Conservation (phyloP, 1,140 invertebrate genomes). For the Aphelenchoides fujianensis region DNA sequence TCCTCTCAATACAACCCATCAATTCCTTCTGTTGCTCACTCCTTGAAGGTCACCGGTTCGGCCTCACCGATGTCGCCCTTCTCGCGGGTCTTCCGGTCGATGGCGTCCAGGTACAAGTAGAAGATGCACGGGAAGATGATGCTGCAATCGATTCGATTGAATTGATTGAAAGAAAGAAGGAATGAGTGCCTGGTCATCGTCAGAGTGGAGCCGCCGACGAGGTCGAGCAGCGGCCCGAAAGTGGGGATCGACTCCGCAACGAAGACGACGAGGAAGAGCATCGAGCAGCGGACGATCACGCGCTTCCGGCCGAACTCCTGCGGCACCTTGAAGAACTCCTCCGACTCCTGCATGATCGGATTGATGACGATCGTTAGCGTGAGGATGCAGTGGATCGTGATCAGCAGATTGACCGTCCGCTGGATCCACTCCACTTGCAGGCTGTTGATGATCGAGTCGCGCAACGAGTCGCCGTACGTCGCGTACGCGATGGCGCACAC, state of each 20-base stretch:
- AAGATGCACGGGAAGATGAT: conserved; percentile 63
- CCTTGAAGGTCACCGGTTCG: neutral
- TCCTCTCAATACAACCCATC: neutral
- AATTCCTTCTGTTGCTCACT: conserved; percentile 19
- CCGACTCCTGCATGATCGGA: conserved; percentile 59
- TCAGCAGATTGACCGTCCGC: conserved; percentile 57
- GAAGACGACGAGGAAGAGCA: conserved; percentile 73
- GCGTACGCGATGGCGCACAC: conserved; percentile 54
- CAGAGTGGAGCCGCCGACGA: conserved; percentile 81
- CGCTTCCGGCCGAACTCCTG: conserved; percentile 73
- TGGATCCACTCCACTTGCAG: conserved; percentile 57
- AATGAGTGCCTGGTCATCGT: no score
- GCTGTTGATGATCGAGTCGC: conserved; percentile 58
- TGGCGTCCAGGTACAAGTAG: conserved; percentile 50
- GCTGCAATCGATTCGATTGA: no score
- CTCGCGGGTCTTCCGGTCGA: conserved; percentile 21
- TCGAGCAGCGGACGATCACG: conserved; percentile 71
- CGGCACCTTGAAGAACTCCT: conserved; percentile 57
- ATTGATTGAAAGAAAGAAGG: no score
- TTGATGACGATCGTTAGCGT: conserved; percentile 60
- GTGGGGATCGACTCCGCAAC: conserved; percentile 78
- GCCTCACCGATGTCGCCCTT: conserved; percentile 12
- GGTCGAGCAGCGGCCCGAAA: conserved; percentile 81
- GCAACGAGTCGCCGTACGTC: conserved; percentile 56
- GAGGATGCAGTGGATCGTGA: conserved; percentile 58